Evolutionary conservation across 2,797 vertebrate species (phyloP).

Genomic region (Acrossocheilus wenchowensis): DNA sequence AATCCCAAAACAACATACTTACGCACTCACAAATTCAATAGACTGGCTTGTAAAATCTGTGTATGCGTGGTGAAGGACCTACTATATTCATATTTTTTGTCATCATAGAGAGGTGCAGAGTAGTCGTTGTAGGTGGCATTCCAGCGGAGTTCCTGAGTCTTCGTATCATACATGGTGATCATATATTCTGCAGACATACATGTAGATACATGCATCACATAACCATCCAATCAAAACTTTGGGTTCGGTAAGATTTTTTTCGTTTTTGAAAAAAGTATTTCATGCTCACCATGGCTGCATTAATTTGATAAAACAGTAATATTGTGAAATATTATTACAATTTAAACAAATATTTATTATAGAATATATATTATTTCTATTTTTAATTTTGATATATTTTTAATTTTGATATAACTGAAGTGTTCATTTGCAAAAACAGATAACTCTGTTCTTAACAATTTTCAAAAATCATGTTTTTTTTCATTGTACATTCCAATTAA

Average conservation of each 20-base stretch:
- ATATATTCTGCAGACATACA: slow-evolving; percentile 83
- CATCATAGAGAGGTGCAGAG: slow-evolving; percentile 84
- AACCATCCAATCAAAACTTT: background rate
- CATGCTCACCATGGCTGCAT: background rate
- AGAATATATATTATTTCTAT: no score
- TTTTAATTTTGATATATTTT: no score
- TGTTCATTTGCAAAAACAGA: no score
- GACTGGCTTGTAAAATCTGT: slow-evolving; percentile 14
- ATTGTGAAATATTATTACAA: background rate
- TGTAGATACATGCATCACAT: background rate
- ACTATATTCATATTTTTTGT: slow-evolving; percentile 87
- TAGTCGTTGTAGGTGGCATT: slow-evolving; percentile 94
- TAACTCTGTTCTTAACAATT: no score
- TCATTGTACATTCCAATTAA: no score
- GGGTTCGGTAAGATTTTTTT: background rate
- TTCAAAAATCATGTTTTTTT: no score
- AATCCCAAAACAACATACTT: background rate
- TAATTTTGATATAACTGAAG: no score
- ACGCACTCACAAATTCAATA: background rate
- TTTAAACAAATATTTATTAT: no score
- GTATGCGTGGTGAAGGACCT: slow-evolving; percentile 66
- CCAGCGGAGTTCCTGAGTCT: slow-evolving; percentile 89
- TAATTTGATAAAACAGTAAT: background rate
- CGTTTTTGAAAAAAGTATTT: background rate
- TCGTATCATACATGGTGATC: slow-evolving; percentile 96